Evolutionary conservation across 64 coral and sea anemone species (phyloP).

Genomic region (Montipora cactus): DNA sequence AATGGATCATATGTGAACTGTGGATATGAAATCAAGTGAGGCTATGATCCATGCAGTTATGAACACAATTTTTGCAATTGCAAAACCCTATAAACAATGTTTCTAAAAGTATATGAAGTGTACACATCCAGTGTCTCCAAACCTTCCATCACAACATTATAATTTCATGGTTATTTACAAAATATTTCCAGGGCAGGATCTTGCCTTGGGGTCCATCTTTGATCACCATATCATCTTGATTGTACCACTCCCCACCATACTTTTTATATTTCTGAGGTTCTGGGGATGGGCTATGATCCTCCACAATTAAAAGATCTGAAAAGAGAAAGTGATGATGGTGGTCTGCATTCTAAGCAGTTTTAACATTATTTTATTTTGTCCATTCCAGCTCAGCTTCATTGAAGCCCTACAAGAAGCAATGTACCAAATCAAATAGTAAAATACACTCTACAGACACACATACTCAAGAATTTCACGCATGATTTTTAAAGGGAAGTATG

Average conservation of each 20-base stretch:
- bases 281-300: slow-evolving; percentile 60
- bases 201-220: slow-evolving; percentile 58
- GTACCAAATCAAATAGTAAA: too few species aligned
- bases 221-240: slow-evolving; percentile 69
- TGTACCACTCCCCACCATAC: slow-evolving; percentile 63
- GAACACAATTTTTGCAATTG: too few species aligned
- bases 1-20: too few species aligned
- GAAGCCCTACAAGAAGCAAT: too few species aligned
- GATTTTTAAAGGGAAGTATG: not conserved
- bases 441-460: too few species aligned
- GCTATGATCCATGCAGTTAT: too few species aligned
- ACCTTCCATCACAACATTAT: not conserved
- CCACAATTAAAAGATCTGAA: slow-evolving; percentile 57
- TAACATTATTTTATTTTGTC: not conserved
- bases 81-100: too few species aligned
- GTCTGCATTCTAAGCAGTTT: not conserved
- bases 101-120: too few species aligned
- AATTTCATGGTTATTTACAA: too few species aligned
- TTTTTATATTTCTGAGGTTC: slow-evolving; percentile 52
- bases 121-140: not conserved
- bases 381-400: too few species aligned
- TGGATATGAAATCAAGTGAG: too few species aligned
- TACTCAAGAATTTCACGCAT: too few species aligned
- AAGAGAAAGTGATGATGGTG: not conserved
- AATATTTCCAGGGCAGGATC: not conserved